A percentile compares a stretch with the other conserved stretches of the same genome.
These are phyloP conservation scores for Excalfactoria chinensis DNA, from an alignment of 2,113 vertebrate species.

Conservation along the genomic window DNA sequence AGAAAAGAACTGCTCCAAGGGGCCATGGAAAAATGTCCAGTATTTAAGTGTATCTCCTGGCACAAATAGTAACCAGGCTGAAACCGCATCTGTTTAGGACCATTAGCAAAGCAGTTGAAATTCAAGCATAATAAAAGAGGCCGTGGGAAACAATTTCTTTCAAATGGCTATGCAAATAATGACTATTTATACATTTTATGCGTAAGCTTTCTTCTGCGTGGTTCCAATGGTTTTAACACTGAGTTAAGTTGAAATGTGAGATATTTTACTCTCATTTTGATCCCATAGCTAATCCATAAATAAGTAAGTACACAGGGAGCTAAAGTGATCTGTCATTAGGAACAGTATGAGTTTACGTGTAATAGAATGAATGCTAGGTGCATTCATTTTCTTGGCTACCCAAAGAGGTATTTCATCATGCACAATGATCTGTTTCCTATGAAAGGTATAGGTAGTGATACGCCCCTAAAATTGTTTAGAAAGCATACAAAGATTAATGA, in stretches of 20 bases:
- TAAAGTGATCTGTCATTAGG: neutral
- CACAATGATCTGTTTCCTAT: neutral
- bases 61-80: neutral
- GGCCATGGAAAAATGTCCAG: neutral
- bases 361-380: neutral
- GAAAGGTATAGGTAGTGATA: neutral
- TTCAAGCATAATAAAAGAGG: neutral
- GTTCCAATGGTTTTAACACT: neutral
- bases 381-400: neutral
- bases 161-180: neutral
- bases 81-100: neutral
- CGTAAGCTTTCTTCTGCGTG: neutral
- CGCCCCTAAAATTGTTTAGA: neutral
- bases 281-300: neutral
- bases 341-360: neutral
- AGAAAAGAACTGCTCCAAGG: neutral
- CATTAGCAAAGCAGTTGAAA: neutral
- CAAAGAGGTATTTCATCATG: neutral
- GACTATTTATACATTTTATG: neutral
- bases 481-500: neutral
- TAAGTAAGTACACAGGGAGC: neutral
- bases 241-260: neutral
- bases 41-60: neutral
- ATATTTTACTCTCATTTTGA: neutral
- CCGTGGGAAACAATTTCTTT: neutral